These are phyloP conservation scores for Drosophila littoralis DNA, from an alignment of 1,140 invertebrate species.

Conservation along the genomic window DNA sequence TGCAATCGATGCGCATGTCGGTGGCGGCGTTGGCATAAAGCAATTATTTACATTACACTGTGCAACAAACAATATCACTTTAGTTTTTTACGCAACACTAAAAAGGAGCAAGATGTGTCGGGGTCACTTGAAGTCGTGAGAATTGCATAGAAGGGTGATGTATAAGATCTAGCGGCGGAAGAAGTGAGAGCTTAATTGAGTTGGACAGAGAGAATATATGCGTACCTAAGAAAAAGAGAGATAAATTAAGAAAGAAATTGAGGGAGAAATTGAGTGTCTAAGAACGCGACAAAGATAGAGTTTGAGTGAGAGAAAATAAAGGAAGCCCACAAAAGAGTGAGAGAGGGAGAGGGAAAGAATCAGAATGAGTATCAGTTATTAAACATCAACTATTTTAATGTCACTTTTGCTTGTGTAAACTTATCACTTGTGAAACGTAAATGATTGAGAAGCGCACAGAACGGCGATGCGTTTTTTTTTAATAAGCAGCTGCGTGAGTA, in stretches of 20 bases:
- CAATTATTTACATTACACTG: slow-evolving; percentile 52
- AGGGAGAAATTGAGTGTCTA: neutral
- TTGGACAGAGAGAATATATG: neutral
- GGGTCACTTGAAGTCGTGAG: neutral
- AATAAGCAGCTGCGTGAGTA: neutral
- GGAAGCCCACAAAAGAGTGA: no score
- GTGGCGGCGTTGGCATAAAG: slow-evolving; percentile 29
- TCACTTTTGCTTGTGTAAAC: no score
- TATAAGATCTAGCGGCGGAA: no score
- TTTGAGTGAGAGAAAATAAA: no score
- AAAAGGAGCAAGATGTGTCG: neutral
- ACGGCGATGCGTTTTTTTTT: neutral
- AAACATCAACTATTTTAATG: no score
- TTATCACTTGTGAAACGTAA: neutral
- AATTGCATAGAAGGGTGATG: neutral
- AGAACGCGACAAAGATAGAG: neutral
- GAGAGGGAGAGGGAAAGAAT: no score
- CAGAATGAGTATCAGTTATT: no score
- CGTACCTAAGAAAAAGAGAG: neutral
- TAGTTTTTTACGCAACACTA: neutral
- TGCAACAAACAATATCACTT: slow-evolving; percentile 21
- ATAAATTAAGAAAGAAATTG: neutral
- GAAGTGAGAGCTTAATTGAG: no score
- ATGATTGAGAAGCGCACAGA: neutral
- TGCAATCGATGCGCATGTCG: slow-evolving; percentile 59